Conservation (phyloP, 2,888 invertebrate genomes). For the Zaprionus lineosus region DNA sequence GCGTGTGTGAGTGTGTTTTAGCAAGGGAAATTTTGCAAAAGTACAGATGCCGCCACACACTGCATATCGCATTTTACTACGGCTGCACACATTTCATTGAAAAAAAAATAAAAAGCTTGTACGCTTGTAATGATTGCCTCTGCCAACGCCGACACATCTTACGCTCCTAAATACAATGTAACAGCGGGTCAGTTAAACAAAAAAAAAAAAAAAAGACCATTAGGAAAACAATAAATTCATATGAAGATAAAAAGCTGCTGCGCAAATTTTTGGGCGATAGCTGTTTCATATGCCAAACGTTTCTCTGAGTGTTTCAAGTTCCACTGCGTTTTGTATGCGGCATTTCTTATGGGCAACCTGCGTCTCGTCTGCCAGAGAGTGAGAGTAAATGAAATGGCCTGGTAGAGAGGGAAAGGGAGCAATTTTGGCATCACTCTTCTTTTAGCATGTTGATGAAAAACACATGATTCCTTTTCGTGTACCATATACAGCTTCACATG, state of each 20-base stretch:
- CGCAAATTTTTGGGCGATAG: conserved; percentile 78
- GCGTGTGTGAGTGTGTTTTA: conserved; percentile 8
- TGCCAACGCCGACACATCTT: conserved; percentile 32
- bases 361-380: conserved; percentile 39
- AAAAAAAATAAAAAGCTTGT: conserved; percentile 57
- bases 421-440: conserved; percentile 21
- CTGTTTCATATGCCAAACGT: conserved; percentile 53
- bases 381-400: conserved; percentile 36
- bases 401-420: conserved; percentile 7
- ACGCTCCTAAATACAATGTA: not conserved
- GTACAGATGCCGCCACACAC: conserved; percentile 76
- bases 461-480: conserved; percentile 71
- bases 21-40: conserved; percentile 59
- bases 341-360: conserved; percentile 67
- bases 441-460: conserved; percentile 69
- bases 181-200: conserved; percentile 6
- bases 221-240: conserved; percentile 44
- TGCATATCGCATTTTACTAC: conserved; percentile 60
- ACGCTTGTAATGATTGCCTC: no score
- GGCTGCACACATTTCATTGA: conserved; percentile 69
- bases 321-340: conserved; percentile 58
- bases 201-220: conserved; percentile 34
- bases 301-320: conserved; percentile 46
- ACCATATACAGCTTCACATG: conserved; percentile 40
- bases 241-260: conserved; percentile 69